These are phyloP conservation scores for Sebastes kiyomatsui DNA, from an alignment of 2,797 vertebrate genomes.

Conservation along the genomic window DNA sequence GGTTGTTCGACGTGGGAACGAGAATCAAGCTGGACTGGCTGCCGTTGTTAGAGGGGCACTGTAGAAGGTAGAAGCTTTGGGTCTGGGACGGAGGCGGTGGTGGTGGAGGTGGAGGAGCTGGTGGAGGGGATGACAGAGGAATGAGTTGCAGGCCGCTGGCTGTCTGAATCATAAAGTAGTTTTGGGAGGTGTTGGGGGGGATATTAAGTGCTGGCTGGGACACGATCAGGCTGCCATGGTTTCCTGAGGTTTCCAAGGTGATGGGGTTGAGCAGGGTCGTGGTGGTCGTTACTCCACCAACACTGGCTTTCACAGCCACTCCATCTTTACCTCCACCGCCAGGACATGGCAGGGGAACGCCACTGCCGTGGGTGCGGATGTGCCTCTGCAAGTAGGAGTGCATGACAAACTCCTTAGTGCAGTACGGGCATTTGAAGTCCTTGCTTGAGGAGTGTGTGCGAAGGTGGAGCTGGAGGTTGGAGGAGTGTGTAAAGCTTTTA, in stretches of 20 bases:
- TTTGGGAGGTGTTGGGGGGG: constrained; percentile 85
- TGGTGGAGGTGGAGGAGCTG: constrained; percentile 76
- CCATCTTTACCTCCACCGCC: constrained; percentile 67
- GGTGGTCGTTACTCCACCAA: constrained; percentile 74
- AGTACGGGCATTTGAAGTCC: constrained; percentile 89
- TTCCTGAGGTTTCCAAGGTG: constrained; percentile 83
- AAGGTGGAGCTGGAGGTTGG: constrained; percentile 90
- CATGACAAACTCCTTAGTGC: constrained; percentile 93
- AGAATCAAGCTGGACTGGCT: constrained; percentile 84
- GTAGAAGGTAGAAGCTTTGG: constrained; percentile 83
- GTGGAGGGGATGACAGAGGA: constrained; percentile 83
- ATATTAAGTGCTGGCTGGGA: constrained; percentile 88
- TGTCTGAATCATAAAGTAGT: constrained; percentile 93
- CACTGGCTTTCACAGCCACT: constrained; percentile 74
- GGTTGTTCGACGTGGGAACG: constrained; percentile 75
- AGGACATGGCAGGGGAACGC: constrained; percentile 34
- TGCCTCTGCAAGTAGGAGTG: constrained; percentile 93
- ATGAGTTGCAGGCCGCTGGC: constrained; percentile 91
- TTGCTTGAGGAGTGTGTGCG: constrained; percentile 92
- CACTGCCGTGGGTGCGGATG: constrained; percentile 86
- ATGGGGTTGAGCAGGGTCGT: constrained; percentile 85
- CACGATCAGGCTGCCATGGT: constrained; percentile 83
- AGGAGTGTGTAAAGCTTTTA: constrained; percentile 92
- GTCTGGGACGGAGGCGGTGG: constrained; percentile 81
- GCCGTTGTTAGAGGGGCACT: constrained; percentile 81